phyloP scores from a whole-genome alignment of 2,888 invertebrate species.

The Limnephilus rhombicus region DNA sequence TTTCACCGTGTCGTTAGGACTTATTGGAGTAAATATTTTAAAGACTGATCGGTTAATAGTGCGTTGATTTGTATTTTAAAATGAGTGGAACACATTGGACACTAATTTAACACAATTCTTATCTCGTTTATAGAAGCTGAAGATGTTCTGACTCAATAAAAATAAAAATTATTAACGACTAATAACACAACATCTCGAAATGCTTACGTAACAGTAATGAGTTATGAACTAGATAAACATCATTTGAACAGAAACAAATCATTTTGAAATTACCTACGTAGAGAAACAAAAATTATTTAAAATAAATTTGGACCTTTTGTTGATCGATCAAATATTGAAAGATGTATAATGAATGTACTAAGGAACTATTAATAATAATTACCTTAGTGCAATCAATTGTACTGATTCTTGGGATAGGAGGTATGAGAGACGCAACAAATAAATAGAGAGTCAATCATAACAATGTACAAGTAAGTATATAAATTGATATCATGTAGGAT shows the following conservation, averaged over 20 bases:
- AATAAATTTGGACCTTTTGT: too few relatives aligned
- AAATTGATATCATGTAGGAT: background rate
- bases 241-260: background rate
- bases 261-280: background rate
- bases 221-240: background rate
- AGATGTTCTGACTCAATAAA: background rate
- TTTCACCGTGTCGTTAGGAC: too few relatives aligned
- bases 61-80: background rate
- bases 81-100: background rate
- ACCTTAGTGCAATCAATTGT: background rate
- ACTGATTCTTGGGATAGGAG: too few relatives aligned
- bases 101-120: background rate
- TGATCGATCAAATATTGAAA: too few relatives aligned
- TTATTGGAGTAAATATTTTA: too few relatives aligned
- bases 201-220: background rate
- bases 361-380: background rate
- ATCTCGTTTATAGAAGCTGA: background rate
- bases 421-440: background rate
- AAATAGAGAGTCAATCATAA: background rate
- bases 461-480: background rate
- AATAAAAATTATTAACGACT: background rate
- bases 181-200: background rate
- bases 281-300: too few relatives aligned
- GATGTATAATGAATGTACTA: background rate
- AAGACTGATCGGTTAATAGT: too few relatives aligned